These are phyloP conservation scores for Volucella zonaria DNA, from an alignment of 2,888 invertebrate genomes.

Conservation along the genomic window DNA sequence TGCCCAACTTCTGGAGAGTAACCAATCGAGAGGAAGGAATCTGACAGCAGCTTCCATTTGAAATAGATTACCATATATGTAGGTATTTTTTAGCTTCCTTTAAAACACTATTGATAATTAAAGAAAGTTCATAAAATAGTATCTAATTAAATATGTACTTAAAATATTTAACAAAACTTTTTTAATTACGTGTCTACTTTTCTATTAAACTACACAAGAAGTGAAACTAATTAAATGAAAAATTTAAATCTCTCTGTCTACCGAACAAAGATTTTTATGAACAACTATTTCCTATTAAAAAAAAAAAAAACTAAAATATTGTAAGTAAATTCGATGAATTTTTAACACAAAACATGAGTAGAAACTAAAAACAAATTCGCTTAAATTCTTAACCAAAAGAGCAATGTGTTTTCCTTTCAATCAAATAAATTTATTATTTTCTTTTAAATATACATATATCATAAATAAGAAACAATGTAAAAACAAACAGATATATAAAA, in stretches of 20 bases:
- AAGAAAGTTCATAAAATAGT: constrained; percentile 9
- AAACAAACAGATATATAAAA: constrained; percentile 2
- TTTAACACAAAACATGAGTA: neutral
- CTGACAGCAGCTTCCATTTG: constrained; percentile 8
- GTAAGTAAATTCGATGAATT: neutral
- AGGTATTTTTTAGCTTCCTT: constrained; percentile 20
- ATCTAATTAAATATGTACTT: neutral
- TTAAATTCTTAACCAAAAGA: constrained; percentile 8
- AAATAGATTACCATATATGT: constrained; percentile 13
- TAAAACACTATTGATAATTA: constrained; percentile 8
- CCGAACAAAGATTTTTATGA: neutral
- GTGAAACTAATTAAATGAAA: neutral
- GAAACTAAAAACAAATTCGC: constrained; percentile 2
- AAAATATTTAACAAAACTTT: neutral
- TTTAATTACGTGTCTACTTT: constrained; percentile 22
- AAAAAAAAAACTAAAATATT: neutral
- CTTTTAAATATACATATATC: neutral
- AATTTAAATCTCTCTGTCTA: neutral
- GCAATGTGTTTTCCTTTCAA: neutral
- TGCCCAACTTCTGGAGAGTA: no score
- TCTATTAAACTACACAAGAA: constrained; percentile 3
- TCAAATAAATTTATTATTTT: neutral
- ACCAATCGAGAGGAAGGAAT: neutral
- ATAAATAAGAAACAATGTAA: constrained; percentile 5
- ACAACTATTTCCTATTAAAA: neutral